Base-by-base conservation (phyloP, 2,797 vertebrate genomes). In the Acridotheres tristis region DNA sequence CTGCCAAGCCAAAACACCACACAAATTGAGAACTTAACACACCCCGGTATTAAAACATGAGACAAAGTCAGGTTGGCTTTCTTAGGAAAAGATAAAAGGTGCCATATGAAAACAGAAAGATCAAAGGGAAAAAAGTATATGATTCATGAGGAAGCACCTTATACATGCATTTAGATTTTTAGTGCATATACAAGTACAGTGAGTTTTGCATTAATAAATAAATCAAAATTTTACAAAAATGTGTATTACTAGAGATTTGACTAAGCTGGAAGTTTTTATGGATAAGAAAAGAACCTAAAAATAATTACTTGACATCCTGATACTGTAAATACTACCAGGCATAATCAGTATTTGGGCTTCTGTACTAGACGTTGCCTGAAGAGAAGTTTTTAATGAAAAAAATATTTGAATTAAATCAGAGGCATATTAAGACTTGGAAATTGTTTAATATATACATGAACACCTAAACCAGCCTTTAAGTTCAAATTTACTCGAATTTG, bases 331-430 rank as follows among this genome's bases (percentile, higher is more conserved):
- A 17, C 11, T 45, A 48, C 30, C 71, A 82, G 63, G 8, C 25
- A 92, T 26, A 65, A 79, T 34, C 48, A 45, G 19, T 50, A 79
- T 23, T 88, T 83, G 85, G 80, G 25, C 26, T 82, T 82, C 68
- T 71, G 14, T 55, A 85, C 4, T 59, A 81, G 8, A 63, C 0
- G 0, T 26, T 72, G 54, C 11, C 25, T 42, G 16, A 59, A 86
- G n/a, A 78, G 21, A 1, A 78, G 8, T 5, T 29, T 34, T 79
- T 21, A 3, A 66, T 43, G 26, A n/a, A 78, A 85, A 75, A 65
- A 65, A 15, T 22, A 79, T 15, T 7, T 38, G 45, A 82, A 76
- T 7, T 0, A 29, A 85, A 5, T 13, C 51, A 36, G 29, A 79
- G 19, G 5, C 27, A 82, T 32, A 42, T 9, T 73, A 62, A 73